These are phyloP conservation scores for Callospermophilus lateralis DNA, from an alignment of 2,113 vertebrate genomes.

Conservation along the genomic window DNA sequence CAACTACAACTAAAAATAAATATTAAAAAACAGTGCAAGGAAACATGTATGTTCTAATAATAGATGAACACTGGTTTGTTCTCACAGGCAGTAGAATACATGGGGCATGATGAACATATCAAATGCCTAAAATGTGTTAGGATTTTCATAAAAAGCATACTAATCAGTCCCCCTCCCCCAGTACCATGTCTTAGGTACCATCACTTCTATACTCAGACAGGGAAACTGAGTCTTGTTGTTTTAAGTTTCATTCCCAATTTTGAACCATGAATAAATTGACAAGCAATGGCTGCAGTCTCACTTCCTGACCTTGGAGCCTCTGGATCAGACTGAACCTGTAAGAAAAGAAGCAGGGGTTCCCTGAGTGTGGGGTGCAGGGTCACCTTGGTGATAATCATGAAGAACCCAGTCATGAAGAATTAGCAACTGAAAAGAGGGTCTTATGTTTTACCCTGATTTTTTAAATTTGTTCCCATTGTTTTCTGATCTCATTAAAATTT, in stretches of 20 bases:
- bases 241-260: neutral
- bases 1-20: too few species aligned
- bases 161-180: neutral
- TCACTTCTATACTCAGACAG: neutral
- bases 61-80: neutral
- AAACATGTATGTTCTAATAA: neutral
- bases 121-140: neutral
- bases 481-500: neutral
- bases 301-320: neutral
- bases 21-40: neutral
- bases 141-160: neutral
- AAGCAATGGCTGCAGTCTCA: neutral
- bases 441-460: neutral
- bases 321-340: neutral
- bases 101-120: neutral
- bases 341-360: neutral
- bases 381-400: neutral
- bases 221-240: neutral
- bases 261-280: neutral
- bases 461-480: neutral
- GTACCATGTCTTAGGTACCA: neutral
- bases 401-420: neutral
- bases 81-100: neutral
- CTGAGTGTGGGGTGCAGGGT: neutral
- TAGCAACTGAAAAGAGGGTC: too few species aligned